Base-by-base conservation (phyloP, 2,797 vertebrate genomes). In the Anolis apletophallus region DNA sequence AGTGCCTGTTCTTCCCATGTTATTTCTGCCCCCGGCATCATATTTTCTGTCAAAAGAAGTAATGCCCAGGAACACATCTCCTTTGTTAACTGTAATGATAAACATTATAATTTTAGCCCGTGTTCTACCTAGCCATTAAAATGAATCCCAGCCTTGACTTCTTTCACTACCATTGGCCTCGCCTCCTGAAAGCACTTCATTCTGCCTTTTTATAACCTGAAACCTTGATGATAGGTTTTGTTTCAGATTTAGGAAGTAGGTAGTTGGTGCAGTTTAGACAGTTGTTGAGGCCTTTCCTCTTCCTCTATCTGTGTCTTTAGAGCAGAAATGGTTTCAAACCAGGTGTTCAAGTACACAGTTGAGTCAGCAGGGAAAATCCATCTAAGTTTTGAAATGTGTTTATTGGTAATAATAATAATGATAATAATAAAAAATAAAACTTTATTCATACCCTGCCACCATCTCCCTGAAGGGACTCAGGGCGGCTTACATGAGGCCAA, bases 161-260 rank as follows among this genome's bases (percentile, higher is more conserved):
- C 26, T 71, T 32, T 59, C 68, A 26, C 4, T 32, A 23, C 21
- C 1, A 3, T 36, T 74, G 26, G 36, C 29, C 32, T 29, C 36
- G 29, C 5, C 73, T 80, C 46, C 85, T 74, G n/a, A 29, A 64
- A 80, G 55, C 7, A 74, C 36, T 59, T 21, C 4, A 6, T 7
- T 13, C 21, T 5, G 16, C 17, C 50, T n/a, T 71, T 36, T 36
- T 12, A 19, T 40, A 86, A 68, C 50, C n/a, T 55, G 32, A 57
- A 76, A 80, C 59, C 19, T 10, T 17, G n/a, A 17, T 23, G 72
- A 68, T 73, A 77, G 10, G 36, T 80, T 86, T n/a, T 57, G 50
- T 87, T 69, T 82, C 61, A 26, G 72, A 69, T 76, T 71, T 77
- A 46, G 29, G 80, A 87, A 82, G 79, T 50, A 14, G 50, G 52